A percentile compares a stretch with the other conserved stretches of the same genome.
These are phyloP conservation scores for Pachliopta kotzebuea DNA, from an alignment of 2,888 invertebrate genomes.

Conservation along the genomic window DNA sequence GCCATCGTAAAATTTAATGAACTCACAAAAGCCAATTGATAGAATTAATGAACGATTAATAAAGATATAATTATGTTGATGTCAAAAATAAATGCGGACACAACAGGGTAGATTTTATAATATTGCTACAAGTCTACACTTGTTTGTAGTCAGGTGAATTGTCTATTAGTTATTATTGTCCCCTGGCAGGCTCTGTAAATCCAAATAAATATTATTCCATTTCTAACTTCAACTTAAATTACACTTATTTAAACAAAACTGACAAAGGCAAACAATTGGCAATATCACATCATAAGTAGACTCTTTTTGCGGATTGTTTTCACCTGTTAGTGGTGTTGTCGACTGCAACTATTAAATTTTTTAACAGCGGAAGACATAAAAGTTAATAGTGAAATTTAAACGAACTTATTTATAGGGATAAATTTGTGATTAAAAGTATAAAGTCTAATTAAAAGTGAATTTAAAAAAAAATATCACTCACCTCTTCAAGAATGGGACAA, in stretches of 20 bases:
- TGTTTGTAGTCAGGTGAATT: slow-evolving; percentile 18
- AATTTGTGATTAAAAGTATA: slow-evolving; percentile 1
- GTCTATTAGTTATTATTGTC: slow-evolving; percentile 8
- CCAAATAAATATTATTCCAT: slow-evolving; percentile 9
- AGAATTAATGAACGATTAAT: background rate
- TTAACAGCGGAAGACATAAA: slow-evolving; percentile 35
- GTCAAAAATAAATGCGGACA: slow-evolving; percentile 1
- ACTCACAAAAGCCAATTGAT: background rate
- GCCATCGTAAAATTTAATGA: background rate
- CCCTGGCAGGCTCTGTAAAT: slow-evolving; percentile 9
- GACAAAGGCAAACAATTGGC: slow-evolving; percentile 10
- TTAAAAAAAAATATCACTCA: slow-evolving; percentile 43
- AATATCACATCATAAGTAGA: background rate
- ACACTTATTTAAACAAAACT: slow-evolving; percentile 7
- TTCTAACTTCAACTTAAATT: slow-evolving; percentile 15
- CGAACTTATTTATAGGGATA: slow-evolving; percentile 6
- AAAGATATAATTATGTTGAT: background rate
- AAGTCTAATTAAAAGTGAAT: background rate
- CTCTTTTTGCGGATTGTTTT: slow-evolving; percentile 14
- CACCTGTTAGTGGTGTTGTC: slow-evolving; percentile 26
- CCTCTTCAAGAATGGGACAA: slow-evolving; percentile 89
- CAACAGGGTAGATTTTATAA: background rate
- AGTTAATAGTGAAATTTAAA: slow-evolving; percentile 30
- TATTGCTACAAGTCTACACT: slow-evolving; percentile 6
- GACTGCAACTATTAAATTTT: slow-evolving; percentile 37